phyloP scores from a whole-genome alignment of 1,140 invertebrate species.

The Drosophila punjabiensis region DNA sequence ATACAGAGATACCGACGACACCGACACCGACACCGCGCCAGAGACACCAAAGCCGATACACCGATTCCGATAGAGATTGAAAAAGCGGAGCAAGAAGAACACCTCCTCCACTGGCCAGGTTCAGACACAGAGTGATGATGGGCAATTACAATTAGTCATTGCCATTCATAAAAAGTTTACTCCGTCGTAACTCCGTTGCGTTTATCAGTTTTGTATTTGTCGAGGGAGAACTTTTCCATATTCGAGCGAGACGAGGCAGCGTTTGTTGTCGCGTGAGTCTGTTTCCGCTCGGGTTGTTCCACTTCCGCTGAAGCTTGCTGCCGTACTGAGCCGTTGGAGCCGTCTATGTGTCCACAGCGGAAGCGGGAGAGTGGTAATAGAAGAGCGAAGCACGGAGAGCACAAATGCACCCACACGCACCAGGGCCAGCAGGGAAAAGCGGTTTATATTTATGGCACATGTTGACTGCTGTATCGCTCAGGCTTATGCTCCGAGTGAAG shows the following conservation, averaged over 20 bases:
- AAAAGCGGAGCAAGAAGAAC: background rate
- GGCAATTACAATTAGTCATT: conserved; percentile 66
- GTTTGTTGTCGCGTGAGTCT: conserved; percentile 59
- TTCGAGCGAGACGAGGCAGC: conserved; percentile 31
- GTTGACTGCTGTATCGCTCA: conserved; percentile 64
- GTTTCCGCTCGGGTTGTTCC: conserved; percentile 81
- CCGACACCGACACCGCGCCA: conserved; percentile 18
- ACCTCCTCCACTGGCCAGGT: conserved; percentile 22
- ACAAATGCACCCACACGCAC: conserved; percentile 54
- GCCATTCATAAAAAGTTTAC: conserved; percentile 47
- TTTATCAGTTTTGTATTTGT: conserved; percentile 57
- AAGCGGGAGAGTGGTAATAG: conserved; percentile 22
- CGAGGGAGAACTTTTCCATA: conserved; percentile 75
- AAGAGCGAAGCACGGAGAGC: conserved; percentile 22
- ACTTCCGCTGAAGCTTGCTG: conserved; percentile 75
- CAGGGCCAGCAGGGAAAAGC: conserved; percentile 55
- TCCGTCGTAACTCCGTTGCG: conserved; percentile 40
- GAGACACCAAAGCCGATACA: conserved; percentile 11
- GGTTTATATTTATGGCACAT: conserved; percentile 82
- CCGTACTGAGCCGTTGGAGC: conserved; percentile 63
- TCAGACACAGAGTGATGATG: conserved; percentile 32
- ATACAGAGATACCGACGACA: conserved; percentile 52
- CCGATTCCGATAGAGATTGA: conserved; percentile 2
- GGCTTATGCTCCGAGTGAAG: conserved; percentile 24
- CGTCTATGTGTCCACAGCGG: conserved; percentile 40